A percentile compares a stretch with the other conserved stretches of the same genome.
Conservation (phyloP, 2,888 invertebrate species). For the Alloscopus bannaensis region DNA sequence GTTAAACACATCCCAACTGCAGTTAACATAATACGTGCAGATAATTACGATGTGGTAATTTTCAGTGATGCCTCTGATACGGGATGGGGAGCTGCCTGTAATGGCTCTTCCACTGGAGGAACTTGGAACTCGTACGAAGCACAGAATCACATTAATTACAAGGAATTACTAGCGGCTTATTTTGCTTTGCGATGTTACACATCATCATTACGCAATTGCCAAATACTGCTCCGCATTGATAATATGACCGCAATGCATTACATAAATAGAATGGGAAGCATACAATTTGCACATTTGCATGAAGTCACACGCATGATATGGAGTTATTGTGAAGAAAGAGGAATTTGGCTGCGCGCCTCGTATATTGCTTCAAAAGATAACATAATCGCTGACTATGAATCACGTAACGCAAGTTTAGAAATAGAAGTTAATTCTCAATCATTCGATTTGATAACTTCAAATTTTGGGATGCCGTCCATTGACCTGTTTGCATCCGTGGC, state of each 20-base stretch:
- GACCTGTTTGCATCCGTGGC: conserved; percentile 46
- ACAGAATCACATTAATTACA: conserved; percentile 19
- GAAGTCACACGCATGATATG: conserved; percentile 35
- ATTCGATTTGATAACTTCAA: not conserved
- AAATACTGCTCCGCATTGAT: conserved; percentile 30
- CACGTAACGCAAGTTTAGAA: not conserved
- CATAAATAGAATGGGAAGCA: conserved; percentile 42
- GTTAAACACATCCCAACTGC: not conserved
- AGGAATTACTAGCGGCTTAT: conserved; percentile 44
- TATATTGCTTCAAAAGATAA: conserved; percentile 29
- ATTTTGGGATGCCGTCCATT: conserved; percentile 3
- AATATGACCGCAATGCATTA: conserved; percentile 52
- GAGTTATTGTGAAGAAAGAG: conserved; percentile 46
- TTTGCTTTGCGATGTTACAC: not conserved
- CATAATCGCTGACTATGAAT: conserved; percentile 17
- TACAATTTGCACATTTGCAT: not conserved
- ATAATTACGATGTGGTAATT: conserved; percentile 4
- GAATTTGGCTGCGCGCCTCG: conserved; percentile 22
- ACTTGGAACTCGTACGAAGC: conserved; percentile 23
- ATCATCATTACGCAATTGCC: not conserved
- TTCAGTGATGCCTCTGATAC: conserved; percentile 38
- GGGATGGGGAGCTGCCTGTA: conserved; percentile 48
- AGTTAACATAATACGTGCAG: not conserved
- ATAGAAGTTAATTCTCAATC: not conserved
- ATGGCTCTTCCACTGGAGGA: not conserved